Evolutionary conservation across 2,888 invertebrate species (phyloP).

Genomic region (Dromius quadrimaculatus): DNA sequence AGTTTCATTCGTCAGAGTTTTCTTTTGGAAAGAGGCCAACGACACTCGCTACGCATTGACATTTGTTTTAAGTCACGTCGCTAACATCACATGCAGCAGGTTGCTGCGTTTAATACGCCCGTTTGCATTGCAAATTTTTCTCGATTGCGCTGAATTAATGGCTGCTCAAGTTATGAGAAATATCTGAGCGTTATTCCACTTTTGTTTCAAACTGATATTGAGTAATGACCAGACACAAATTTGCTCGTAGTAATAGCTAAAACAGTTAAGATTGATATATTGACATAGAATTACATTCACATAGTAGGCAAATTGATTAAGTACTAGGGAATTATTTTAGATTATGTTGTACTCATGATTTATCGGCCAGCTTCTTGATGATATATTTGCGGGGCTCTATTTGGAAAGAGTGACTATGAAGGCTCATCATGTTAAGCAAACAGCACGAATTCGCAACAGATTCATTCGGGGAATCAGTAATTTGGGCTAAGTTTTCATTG

Average conservation of each 20-base stretch:
- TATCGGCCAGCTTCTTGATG: background rate
- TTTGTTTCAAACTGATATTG: slow-evolving; percentile 36
- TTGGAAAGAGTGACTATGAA: background rate
- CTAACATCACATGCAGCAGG: slow-evolving; percentile 51
- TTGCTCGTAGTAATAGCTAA: slow-evolving; percentile 37
- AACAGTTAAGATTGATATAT: slow-evolving; percentile 36
- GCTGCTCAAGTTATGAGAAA: slow-evolving; percentile 46
- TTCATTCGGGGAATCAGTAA: slow-evolving; percentile 44
- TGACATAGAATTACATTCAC: slow-evolving; percentile 43
- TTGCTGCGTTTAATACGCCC: slow-evolving; percentile 43
- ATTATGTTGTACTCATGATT: slow-evolving; percentile 24
- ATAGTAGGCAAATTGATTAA: slow-evolving; percentile 40
- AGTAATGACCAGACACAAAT: slow-evolving; percentile 47
- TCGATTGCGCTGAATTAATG: slow-evolving; percentile 47
- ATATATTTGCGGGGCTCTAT: background rate
- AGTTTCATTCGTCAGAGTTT: slow-evolving; percentile 32
- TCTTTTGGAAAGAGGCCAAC: slow-evolving; percentile 30
- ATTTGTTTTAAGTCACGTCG: slow-evolving; percentile 47
- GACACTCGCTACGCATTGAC: slow-evolving; percentile 38
- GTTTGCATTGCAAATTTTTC: slow-evolving; percentile 51
- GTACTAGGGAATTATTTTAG: slow-evolving; percentile 23
- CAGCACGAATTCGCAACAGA: slow-evolving; percentile 38
- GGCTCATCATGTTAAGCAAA: slow-evolving; percentile 16
- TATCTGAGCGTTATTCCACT: slow-evolving; percentile 31
- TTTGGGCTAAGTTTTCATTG: slow-evolving; percentile 44